Conservation (phyloP, 64 coral and sea anemone genomes). For the Porites australiensis region DNA sequence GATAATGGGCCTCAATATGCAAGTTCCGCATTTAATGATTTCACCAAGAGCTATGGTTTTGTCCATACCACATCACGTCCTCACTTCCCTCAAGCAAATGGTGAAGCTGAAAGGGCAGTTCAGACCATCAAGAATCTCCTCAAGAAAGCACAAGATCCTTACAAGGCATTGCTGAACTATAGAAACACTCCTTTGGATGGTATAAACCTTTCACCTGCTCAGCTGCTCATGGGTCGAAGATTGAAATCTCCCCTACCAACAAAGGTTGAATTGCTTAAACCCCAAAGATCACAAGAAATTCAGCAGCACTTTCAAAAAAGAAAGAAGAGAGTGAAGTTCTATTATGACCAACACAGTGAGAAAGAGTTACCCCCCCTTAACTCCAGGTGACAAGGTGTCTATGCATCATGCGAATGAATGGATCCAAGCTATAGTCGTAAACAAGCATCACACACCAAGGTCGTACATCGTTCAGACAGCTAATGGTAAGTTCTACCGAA, state of each 20-base stretch:
- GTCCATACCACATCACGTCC: too few relatives aligned
- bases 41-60: too few relatives aligned
- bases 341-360: constrained; percentile 58
- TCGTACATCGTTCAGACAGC: constrained; percentile 67
- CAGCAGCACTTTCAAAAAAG: constrained; percentile 3
- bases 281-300: not conserved
- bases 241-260: constrained; percentile 56
- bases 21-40: too few relatives aligned
- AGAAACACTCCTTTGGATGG: constrained; percentile 64
- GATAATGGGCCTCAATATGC: too few relatives aligned
- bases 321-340: constrained; percentile 8
- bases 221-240: constrained; percentile 60
- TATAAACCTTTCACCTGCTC: constrained; percentile 43
- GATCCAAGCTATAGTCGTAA: constrained; percentile 46
- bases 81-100: too few relatives aligned
- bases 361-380: constrained; percentile 43
- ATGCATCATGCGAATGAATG: constrained; percentile 52
- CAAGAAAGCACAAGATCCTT: not conserved
- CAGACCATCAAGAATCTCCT: too few relatives aligned
- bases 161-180: constrained; percentile 56
- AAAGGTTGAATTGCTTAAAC: constrained; percentile 22
- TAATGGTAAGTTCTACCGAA: not conserved
- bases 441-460: constrained; percentile 71
- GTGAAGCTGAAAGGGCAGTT: too few relatives aligned
- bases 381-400: constrained; percentile 23